phyloP scores from a whole-genome alignment of 2,888 invertebrate species.

The Crematogaster levior region DNA sequence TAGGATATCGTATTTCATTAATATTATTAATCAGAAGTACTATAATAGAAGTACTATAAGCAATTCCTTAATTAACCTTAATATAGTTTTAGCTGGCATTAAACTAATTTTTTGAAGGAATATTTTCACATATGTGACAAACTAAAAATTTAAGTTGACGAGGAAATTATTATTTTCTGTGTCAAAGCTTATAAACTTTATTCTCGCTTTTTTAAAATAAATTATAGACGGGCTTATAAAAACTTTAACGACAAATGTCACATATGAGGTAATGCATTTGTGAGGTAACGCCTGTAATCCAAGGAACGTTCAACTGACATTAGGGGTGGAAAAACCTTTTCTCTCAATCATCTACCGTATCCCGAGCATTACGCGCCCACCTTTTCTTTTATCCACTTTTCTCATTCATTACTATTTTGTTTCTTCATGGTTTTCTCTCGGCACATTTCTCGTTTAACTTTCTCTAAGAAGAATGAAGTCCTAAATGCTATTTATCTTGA shows the following conservation, averaged over 20 bases:
- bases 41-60: not conserved
- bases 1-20: no score
- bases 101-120: not conserved
- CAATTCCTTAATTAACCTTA: not conserved
- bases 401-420: conserved; percentile 53
- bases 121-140: not conserved
- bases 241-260: conserved; percentile 79
- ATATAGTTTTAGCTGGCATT: not conserved
- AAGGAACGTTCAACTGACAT: conserved; percentile 5
- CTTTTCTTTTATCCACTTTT: conserved; percentile 8
- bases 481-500: conserved; percentile 77
- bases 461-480: conserved; percentile 63
- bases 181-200: not conserved
- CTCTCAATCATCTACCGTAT: conserved; percentile 49
- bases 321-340: conserved; percentile 20
- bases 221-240: conserved; percentile 80
- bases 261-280: not conserved
- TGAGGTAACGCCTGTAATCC: conserved; percentile 45
- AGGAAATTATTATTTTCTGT: not conserved
- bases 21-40: not conserved
- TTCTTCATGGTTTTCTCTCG: conserved; percentile 53
- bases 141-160: not conserved
- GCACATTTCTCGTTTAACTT: conserved; percentile 34
- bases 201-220: conserved; percentile 10
- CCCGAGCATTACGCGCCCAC: conserved; percentile 20